Conservation (phyloP, 1,140 invertebrate genomes). For the Drosophila bocqueti region DNA sequence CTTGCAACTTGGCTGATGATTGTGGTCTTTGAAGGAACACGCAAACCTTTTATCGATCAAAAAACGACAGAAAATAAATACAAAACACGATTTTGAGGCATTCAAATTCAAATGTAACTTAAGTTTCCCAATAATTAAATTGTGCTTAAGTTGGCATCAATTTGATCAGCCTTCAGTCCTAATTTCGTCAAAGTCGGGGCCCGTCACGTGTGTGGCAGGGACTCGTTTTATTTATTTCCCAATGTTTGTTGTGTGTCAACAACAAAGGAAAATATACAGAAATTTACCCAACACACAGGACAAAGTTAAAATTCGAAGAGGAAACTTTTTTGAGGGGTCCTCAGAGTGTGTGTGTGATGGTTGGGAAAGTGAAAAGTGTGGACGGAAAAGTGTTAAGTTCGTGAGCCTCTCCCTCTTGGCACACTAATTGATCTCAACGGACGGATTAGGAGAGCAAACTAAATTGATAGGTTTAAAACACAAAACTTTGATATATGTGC, state of each 20-base stretch:
- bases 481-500: conserved; percentile 66
- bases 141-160: conserved; percentile 13
- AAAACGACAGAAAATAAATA: background rate
- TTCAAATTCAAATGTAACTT: background rate
- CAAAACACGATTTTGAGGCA: background rate
- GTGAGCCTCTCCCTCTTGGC: conserved; percentile 26
- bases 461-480: conserved; percentile 70
- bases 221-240: conserved; percentile 2
- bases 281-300: conserved; percentile 12
- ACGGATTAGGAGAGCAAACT: conserved; percentile 57
- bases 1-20: conserved; percentile 17
- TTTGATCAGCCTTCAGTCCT: background rate
- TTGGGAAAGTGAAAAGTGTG: conserved; percentile 16
- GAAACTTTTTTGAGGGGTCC: conserved; percentile 16
- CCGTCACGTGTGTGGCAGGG: conserved; percentile 29
- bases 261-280: conserved; percentile 46
- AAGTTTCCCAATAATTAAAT: conserved; percentile 22
- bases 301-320: conserved; percentile 21
- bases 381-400: conserved; percentile 40
- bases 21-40: conserved; percentile 18
- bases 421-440: conserved; percentile 77
- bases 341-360: too few species aligned
- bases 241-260: conserved; percentile 16
- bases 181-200: conserved; percentile 3
- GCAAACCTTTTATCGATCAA: conserved; percentile 6